These are phyloP conservation scores for Planiliza haematocheilus DNA, from an alignment of 2,113 vertebrate genomes.

Conservation along the genomic window DNA sequence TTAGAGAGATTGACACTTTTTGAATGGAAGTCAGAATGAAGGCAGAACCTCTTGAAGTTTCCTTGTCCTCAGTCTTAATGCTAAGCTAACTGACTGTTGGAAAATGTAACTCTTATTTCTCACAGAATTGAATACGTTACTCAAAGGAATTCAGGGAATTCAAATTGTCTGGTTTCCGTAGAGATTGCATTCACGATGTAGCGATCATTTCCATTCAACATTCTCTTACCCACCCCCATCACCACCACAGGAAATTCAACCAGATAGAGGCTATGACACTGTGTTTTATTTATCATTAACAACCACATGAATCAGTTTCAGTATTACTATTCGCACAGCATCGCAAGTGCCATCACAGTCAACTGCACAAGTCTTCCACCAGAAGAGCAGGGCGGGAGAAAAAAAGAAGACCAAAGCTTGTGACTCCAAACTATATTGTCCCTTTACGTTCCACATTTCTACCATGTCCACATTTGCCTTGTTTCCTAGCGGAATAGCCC, in stretches of 20 bases:
- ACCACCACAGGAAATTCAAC: slow-evolving; percentile 35
- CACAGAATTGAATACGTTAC: neutral
- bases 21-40: too few relatives aligned
- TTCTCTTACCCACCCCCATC: neutral
- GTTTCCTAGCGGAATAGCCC: slow-evolving; percentile 53
- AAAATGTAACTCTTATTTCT: too few relatives aligned
- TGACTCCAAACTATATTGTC: slow-evolving; percentile 62
- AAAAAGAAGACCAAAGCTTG: slow-evolving; percentile 5
- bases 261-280: neutral
- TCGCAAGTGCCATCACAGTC: slow-evolving; percentile 23
- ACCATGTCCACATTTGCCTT: slow-evolving; percentile 56
- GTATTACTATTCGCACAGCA: slow-evolving; percentile 14
- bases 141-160: too few relatives aligned
- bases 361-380: slow-evolving; percentile 7
- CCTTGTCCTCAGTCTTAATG: too few relatives aligned
- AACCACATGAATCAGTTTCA: slow-evolving; percentile 42
- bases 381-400: slow-evolving; percentile 1
- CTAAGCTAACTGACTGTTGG: neutral
- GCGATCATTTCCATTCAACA: neutral
- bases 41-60: too few relatives aligned
- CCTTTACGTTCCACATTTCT: slow-evolving; percentile 49
- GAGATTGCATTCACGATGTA: too few relatives aligned
- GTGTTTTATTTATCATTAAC: slow-evolving; percentile 51
- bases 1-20: too few relatives aligned
- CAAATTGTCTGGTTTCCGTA: neutral